Percentiles rank a stretch among this genome's conserved stretches.
phyloP scores from a whole-genome alignment of 2,888 invertebrate genomes.

The Diarsia dahlii region DNA sequence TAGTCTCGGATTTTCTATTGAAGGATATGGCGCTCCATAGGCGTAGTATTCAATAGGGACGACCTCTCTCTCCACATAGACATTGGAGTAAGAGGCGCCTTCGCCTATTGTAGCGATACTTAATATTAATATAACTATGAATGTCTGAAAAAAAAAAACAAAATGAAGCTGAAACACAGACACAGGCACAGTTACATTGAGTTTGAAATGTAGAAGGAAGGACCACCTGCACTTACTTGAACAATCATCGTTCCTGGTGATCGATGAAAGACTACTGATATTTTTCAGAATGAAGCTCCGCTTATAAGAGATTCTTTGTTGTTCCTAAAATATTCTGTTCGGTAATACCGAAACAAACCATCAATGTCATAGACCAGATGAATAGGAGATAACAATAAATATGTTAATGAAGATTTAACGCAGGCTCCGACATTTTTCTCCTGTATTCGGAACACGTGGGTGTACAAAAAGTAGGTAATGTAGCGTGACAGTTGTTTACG shows the following conservation, averaged over 20 bases:
- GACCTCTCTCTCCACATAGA: constrained; percentile 78
- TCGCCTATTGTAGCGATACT: constrained; percentile 67
- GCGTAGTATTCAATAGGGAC: constrained; percentile 76
- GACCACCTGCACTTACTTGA: constrained; percentile 81
- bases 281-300: constrained; percentile 81
- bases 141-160: constrained; percentile 74
- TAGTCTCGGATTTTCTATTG: constrained; percentile 70
- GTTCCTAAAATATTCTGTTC: constrained; percentile 86
- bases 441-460: constrained; percentile 84
- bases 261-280: constrained; percentile 85
- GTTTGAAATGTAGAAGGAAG: constrained; percentile 3
- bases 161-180: neutral
- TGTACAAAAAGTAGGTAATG: constrained; percentile 80
- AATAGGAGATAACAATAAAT: constrained; percentile 87
- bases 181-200: neutral
- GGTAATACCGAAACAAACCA: constrained; percentile 89
- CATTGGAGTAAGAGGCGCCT: constrained; percentile 81
- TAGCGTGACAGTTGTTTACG: constrained; percentile 81
- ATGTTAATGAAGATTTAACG: constrained; percentile 87
- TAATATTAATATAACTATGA: constrained; percentile 68
- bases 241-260: constrained; percentile 86
- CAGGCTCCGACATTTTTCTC: constrained; percentile 77
- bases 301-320: constrained; percentile 87
- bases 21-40: constrained; percentile 76
- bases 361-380: constrained; percentile 88